Evolutionary conservation across 2,888 invertebrate genomes (phyloP).

Genomic region (Zelleria hepariella): DNA sequence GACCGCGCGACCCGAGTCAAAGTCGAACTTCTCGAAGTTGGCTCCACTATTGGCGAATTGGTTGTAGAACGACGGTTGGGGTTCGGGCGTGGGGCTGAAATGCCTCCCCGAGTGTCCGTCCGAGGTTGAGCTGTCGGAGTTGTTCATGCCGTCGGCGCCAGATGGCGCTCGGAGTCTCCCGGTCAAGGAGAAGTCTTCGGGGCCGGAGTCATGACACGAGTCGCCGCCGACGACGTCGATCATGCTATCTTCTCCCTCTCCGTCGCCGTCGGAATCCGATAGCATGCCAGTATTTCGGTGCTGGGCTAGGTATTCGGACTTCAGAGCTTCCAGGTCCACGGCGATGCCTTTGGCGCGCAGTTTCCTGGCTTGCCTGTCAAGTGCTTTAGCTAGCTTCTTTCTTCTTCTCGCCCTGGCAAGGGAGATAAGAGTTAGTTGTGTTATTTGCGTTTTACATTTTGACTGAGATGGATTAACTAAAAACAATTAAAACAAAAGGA

Average conservation of each 20-base stretch:
- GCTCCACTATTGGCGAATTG: conserved; percentile 48
- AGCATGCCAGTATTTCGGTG: conserved; percentile 75
- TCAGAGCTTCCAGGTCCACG: conserved; percentile 87
- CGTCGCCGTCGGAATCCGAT: conserved; percentile 72
- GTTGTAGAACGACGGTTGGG: conserved; percentile 60
- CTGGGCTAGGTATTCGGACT: conserved; percentile 88
- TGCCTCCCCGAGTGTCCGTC: conserved; percentile 60
- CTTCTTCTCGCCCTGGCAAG: conserved; percentile 83
- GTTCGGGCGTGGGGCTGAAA: conserved; percentile 60
- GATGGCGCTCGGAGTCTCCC: conserved; percentile 72
- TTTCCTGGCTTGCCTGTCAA: conserved; percentile 93
- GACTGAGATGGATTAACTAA: not conserved
- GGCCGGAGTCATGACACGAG: conserved; percentile 78
- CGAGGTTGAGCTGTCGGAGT: conserved; percentile 71
- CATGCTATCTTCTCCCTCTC: conserved; percentile 78
- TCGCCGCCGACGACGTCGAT: conserved; percentile 90
- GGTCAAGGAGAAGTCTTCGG: conserved; percentile 75
- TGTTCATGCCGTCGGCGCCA: conserved; percentile 71
- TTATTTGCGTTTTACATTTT: not conserved
- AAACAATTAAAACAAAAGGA: too few relatives aligned
- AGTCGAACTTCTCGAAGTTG: conserved; percentile 64
- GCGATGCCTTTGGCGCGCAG: conserved; percentile 92
- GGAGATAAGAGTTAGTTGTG: not conserved
- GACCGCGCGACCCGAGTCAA: conserved; percentile 62
- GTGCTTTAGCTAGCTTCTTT: conserved; percentile 92